Evolutionary conservation across 2,888 invertebrate genomes (phyloP), one percentile per base, ranked within the genome.

Genomic region (Lepidonotus clava): DNA sequence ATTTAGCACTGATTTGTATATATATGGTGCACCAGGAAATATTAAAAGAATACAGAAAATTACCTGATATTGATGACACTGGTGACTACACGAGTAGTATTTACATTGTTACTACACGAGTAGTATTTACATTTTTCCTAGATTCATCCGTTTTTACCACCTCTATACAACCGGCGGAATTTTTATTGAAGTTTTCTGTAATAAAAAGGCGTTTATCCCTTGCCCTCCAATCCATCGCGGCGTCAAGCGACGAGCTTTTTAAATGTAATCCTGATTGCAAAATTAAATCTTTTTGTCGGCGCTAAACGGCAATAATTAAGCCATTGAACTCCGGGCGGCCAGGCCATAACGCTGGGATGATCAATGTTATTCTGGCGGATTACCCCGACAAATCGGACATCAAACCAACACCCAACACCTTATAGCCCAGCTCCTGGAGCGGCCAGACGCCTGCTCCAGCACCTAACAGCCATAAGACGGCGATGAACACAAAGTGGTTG

Each of bases 401-500:
- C 71, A 71, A 71, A 71, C 36, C 38, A 38, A 21, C 21, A 18
- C 24, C 36, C 34, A 38, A 71, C 71, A 71, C 71, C 36, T 71
- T n/a, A 21, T 11, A 1, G 71, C 38, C 71, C n/a, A 32, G 28
- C 61, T 24, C n/a, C 21, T 28, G 28, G n/a, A n/a, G 18, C 21
- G 2, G 71, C 38, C 71, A 66, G 61, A 24, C 61, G 61, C n/a
- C 21, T 28, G 28, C n/a, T 61, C 28, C n/a, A n/a, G 61, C 61
- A n/a, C 28, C n/a, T 61, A 61, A 61, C n/a, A n/a, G 61, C 61
- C 28, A 28, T n/a, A 28, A 61, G 61, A 18, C 21, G 61, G 24
- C n/a, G 28, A 61, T n/a, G 61, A 61, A 32, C 61, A 61, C 61
- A 28, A 61, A 61, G 61, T 61, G 61, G 61, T 61, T 61, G 61